Conservation (phyloP, 1,140 invertebrate species). For the Drosophila repleta region DNA sequence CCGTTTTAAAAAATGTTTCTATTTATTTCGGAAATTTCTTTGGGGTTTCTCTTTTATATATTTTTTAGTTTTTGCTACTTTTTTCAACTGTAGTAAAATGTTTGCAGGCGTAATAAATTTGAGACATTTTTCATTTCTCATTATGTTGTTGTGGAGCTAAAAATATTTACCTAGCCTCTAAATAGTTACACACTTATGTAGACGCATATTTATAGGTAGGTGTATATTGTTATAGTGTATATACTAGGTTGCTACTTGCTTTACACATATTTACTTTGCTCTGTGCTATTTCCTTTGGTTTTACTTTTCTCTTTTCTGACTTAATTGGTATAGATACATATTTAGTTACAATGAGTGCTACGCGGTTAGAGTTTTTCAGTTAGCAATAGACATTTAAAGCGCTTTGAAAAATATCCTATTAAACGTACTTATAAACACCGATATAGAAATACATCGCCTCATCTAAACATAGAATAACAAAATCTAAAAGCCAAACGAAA, state of each 20-base stretch:
- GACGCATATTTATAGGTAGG: constrained; percentile 32
- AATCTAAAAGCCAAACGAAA: constrained; percentile 53
- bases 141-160: constrained; percentile 43
- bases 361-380: constrained; percentile 50
- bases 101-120: constrained; percentile 64
- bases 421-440: constrained; percentile 43
- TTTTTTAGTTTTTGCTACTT: constrained; percentile 36
- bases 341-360: constrained; percentile 62
- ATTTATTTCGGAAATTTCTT: constrained; percentile 34
- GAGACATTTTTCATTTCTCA: constrained; percentile 45
- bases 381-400: constrained; percentile 77
- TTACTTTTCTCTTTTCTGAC: constrained; percentile 13
- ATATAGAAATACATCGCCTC: constrained; percentile 35
- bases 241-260: constrained; percentile 68
- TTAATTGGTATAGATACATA: constrained; percentile 56
- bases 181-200: constrained; percentile 61
- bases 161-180: constrained; percentile 61
- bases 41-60: constrained; percentile 33
- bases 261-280: constrained; percentile 78
- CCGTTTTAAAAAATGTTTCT: constrained; percentile 60
- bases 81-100: constrained; percentile 65
- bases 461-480: constrained; percentile 16
- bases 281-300: constrained; percentile 38
- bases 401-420: constrained; percentile 54
- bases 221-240: constrained; percentile 26